Base-by-base conservation (phyloP, 2,888 invertebrate species). In the Trichopoda pennipes region DNA sequence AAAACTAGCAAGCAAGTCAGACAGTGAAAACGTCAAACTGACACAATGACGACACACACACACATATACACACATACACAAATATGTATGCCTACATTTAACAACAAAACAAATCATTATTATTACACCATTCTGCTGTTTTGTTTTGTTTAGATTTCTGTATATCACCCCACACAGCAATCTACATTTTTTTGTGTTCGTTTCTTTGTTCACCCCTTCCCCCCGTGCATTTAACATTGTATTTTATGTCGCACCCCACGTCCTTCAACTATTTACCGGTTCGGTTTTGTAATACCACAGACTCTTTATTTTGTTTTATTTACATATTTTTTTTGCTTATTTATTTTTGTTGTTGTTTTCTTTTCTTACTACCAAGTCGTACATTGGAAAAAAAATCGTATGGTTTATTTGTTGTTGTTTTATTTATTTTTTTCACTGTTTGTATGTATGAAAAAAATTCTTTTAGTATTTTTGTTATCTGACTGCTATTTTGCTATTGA, bases 221-320 rank as follows among this genome's bases (percentile, higher is more conserved):
- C 51, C 60, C 49, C 7, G 3, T 28, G 21, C 51, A n/a, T 17
- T 12, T 53, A n/a, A 17, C 32, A n/a, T 38, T 60, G 12, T 32
- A 47, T 35, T 49, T 58, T 58, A 35, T 55, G 17, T 42, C 72
- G 38, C 61, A 28, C 16, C 47, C 28, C 19, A 47, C 58, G 58
- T 68, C 60, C 66, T 61, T 68, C 73, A 75, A 75, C 42, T 79
- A 82, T 78, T 78, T 82, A 79, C 82, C 78, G 79, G 81, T 82
- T 82, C 75, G 75, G 74, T 79, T 82, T 82, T 81, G 66, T 79
- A 82, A 82, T 64, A 82, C 66, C 79, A 81, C 81, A 75, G 70
- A 82, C 74, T 78, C 55, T 77, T 68, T 76, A 64, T 66, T n/a
- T 42, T 47, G 56, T 47, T 23, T 66, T 17, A 10, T n/a, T 21